Conservation (phyloP, 2,888 invertebrate genomes). For the Pegoplata infirma region DNA sequence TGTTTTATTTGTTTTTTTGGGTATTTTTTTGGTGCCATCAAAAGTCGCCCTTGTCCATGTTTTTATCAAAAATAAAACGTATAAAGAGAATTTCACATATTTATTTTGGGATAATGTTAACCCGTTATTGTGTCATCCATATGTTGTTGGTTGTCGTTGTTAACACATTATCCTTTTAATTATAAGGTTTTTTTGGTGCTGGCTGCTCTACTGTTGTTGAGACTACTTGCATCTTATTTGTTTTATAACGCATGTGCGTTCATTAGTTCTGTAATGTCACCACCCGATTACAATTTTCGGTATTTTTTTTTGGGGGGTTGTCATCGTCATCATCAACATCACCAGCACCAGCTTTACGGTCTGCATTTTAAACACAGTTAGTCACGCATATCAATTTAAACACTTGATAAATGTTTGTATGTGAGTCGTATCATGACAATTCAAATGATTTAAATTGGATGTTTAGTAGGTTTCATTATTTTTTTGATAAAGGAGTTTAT, state of each 20-base stretch:
- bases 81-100: slow-evolving; percentile 8
- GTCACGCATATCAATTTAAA: slow-evolving; percentile 74
- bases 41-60: slow-evolving; percentile 49
- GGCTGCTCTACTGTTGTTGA: background rate
- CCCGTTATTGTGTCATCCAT: slow-evolving; percentile 48
- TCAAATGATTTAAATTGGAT: slow-evolving; percentile 6
- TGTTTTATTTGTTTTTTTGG: slow-evolving; percentile 2
- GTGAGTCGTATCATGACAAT: slow-evolving; percentile 55
- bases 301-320: slow-evolving; percentile 27
- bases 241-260: slow-evolving; percentile 30
- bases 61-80: background rate
- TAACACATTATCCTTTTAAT: slow-evolving; percentile 5
- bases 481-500: background rate
- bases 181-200: background rate
- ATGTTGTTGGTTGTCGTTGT: slow-evolving; percentile 6
- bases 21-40: too few relatives aligned
- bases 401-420: slow-evolving; percentile 61
- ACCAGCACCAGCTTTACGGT: slow-evolving; percentile 24
- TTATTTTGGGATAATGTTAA: slow-evolving; percentile 7
- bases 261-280: slow-evolving; percentile 6
- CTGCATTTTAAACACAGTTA: slow-evolving; percentile 69
- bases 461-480: background rate
- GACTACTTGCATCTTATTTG: slow-evolving; percentile 1
- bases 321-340: slow-evolving; percentile 33
- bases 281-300: slow-evolving; percentile 13